Conservation (phyloP, 2,888 invertebrate species). For the Trichopoda pennipes region DNA sequence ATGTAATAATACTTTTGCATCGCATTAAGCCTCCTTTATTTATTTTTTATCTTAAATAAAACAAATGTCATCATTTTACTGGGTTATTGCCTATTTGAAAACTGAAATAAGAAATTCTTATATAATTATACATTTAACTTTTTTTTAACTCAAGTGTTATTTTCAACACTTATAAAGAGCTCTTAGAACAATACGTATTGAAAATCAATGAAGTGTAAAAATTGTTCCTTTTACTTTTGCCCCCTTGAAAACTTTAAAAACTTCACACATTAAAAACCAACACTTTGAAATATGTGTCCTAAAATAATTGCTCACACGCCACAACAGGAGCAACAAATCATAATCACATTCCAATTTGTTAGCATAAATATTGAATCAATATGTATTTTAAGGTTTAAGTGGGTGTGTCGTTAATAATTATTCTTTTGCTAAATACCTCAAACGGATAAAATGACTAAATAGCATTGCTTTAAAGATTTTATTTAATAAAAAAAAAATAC, state of each 20-base stretch:
- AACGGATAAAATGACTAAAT: neutral
- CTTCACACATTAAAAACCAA: constrained; percentile 9
- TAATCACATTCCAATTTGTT: neutral
- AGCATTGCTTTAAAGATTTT: neutral
- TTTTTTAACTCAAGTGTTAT: neutral
- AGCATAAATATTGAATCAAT: constrained; percentile 19
- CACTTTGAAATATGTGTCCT: constrained; percentile 39
- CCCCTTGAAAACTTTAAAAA: constrained; percentile 20
- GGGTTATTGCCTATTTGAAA: constrained; percentile 2
- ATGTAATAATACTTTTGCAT: too few species aligned
- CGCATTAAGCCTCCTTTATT: too few species aligned
- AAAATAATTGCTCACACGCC: constrained; percentile 14
- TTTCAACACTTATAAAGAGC: neutral
- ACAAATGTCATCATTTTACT: neutral
- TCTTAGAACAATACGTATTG: constrained; percentile 6
- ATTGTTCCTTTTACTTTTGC: constrained; percentile 31
- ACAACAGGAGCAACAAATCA: neutral
- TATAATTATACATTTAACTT: neutral
- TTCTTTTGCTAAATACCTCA: constrained; percentile 40
- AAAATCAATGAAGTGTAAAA: constrained; percentile 36
- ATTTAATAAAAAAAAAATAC: too few species aligned
- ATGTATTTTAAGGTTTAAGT: constrained; percentile 57
- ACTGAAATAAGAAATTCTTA: too few species aligned
- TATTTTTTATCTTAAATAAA: too few species aligned
- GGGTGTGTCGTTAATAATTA: constrained; percentile 34